Evolutionary conservation across 2,113 vertebrate species (phyloP).

Genomic region (Malurus cyaneus): DNA sequence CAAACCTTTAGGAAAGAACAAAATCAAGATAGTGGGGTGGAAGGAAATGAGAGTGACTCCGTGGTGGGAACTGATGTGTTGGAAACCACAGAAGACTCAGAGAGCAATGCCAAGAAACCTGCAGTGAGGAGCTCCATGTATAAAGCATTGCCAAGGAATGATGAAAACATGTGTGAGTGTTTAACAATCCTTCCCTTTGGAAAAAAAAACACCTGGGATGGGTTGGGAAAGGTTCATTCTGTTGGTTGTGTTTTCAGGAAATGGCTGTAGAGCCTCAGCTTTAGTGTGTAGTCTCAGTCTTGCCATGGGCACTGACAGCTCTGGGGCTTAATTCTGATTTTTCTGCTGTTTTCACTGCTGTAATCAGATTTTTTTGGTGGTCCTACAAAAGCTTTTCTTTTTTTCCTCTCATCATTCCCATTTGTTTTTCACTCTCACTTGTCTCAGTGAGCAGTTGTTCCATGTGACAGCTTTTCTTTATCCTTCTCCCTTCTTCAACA

Average conservation of each 20-base stretch:
- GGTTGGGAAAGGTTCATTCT: fast-evolving
- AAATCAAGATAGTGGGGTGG: fast-evolving
- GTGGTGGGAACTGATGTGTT: fast-evolving
- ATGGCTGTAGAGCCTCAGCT: background rate
- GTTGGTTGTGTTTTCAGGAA: background rate
- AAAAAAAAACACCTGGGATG: background rate
- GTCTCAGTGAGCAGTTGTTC: background rate
- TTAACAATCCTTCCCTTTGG: background rate
- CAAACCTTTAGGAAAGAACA: background rate
- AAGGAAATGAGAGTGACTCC: fast-evolving
- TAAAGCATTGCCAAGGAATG: background rate
- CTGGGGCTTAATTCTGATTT: background rate
- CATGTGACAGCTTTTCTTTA: background rate
- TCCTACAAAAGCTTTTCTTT: fast-evolving
- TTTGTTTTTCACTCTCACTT: background rate
- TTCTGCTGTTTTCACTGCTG: background rate
- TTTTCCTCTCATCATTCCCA: background rate
- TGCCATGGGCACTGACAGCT: background rate
- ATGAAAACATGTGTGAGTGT: background rate
- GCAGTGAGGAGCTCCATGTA: background rate
- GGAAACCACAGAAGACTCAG: background rate
- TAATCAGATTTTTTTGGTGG: background rate
- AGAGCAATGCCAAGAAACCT: background rate
- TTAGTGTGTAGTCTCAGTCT: background rate
- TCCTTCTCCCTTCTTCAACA: background rate